Evolutionary conservation across 2,797 vertebrate genomes (phyloP).

Genomic region (Phataginus tetradactyla): DNA sequence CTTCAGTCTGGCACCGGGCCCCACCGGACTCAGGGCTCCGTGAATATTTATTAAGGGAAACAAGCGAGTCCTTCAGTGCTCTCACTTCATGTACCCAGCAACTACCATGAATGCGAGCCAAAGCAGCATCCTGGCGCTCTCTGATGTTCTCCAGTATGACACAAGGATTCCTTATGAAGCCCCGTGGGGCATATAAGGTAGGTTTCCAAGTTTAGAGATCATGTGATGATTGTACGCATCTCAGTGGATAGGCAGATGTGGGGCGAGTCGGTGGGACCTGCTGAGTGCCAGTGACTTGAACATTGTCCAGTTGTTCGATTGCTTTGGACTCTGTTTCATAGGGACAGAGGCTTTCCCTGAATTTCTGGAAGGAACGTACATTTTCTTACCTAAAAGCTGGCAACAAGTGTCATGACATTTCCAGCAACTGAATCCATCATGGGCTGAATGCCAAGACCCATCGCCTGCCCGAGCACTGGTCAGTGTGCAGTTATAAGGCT

Average conservation of each 20-base stretch:
- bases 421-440: not conserved
- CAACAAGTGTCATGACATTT: not conserved
- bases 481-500: accelerated
- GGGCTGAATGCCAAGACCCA: not conserved
- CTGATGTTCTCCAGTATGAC: not conserved
- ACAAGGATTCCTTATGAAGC: not conserved
- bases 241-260: not conserved
- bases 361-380: not conserved
- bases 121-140: not conserved
- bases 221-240: accelerated
- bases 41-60: not conserved
- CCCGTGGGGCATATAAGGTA: not conserved
- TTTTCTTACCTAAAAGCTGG: not conserved
- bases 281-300: not conserved
- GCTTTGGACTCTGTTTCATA: not conserved
- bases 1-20: not conserved
- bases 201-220: not conserved
- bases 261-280: accelerated
- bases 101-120: not conserved
- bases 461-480: accelerated
- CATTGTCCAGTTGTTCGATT: accelerated
- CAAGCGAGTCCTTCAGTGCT: not conserved
- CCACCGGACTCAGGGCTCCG: not conserved
- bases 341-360: not conserved
- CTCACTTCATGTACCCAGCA: not conserved